Percentiles rank a stretch among this genome's conserved stretches.
Evolutionary conservation across 2,797 vertebrate genomes (phyloP).

Genomic region (Syndactyla subalaris): DNA sequence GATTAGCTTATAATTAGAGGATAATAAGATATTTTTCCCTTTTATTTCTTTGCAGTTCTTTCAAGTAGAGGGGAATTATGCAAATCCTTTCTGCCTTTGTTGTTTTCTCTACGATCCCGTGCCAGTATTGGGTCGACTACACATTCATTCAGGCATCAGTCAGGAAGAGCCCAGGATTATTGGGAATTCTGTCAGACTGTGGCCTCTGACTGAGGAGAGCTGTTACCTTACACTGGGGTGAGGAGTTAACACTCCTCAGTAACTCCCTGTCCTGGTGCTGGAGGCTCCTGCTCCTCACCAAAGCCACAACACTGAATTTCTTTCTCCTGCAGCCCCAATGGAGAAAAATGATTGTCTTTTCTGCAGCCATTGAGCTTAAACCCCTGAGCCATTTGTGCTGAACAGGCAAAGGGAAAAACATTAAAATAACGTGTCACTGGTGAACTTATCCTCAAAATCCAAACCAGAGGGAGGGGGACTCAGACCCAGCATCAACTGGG

Average conservation of each 20-base stretch:
- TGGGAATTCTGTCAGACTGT: not conserved
- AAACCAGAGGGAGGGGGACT: not conserved
- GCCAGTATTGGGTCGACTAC: not conserved
- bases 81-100: not conserved
- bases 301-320: not conserved
- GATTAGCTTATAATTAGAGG: not conserved
- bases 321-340: not conserved
- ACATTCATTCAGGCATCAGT: not conserved
- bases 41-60: not conserved
- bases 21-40: not conserved
- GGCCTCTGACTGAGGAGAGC: not conserved
- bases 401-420: not conserved
- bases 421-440: not conserved
- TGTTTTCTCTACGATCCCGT: not conserved
- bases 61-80: not conserved
- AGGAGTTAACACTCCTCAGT: not conserved
- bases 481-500: not conserved
- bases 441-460: not conserved
- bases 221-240: not conserved
- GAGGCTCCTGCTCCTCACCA: not conserved
- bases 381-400: not conserved
- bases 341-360: not conserved
- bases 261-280: not conserved
- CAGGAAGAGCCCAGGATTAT: not conserved
- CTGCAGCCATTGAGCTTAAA: not conserved